phyloP scores from a whole-genome alignment of 2,888 invertebrate species.

The Tipula helvola region DNA sequence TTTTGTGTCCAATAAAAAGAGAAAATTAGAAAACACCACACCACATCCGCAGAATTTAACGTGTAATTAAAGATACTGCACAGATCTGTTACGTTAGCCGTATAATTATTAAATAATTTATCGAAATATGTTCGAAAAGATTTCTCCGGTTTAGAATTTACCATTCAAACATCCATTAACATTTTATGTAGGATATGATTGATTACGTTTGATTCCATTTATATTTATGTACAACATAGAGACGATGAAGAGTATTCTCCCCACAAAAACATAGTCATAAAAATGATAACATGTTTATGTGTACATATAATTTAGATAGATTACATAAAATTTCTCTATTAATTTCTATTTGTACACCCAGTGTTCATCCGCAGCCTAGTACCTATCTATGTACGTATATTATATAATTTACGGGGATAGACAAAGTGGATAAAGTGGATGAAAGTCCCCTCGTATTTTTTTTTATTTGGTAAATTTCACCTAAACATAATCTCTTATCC shows the following conservation, averaged over 20 bases:
- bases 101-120: not conserved
- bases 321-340: not conserved
- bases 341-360: not conserved
- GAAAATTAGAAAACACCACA: too few species aligned
- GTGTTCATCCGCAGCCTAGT: not conserved
- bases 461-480: not conserved
- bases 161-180: not conserved
- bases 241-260: not conserved
- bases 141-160: not conserved
- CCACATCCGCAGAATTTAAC: not conserved
- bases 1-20: too few species aligned
- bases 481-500: not conserved
- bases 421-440: not conserved
- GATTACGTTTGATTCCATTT: not conserved
- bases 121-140: not conserved
- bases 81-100: not conserved
- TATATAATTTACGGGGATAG: not conserved
- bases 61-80: not conserved
- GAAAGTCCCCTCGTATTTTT: not conserved
- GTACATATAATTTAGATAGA: slow-evolving; percentile 4
- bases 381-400: not conserved
- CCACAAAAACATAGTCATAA: not conserved
- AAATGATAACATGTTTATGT: not conserved
- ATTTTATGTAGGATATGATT: not conserved
- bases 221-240: not conserved